Evolutionary conservation across 2,113 vertebrate genomes (phyloP), one percentile per base, ranked within the genome.

Genomic region (Cebidichthys violaceus): DNA sequence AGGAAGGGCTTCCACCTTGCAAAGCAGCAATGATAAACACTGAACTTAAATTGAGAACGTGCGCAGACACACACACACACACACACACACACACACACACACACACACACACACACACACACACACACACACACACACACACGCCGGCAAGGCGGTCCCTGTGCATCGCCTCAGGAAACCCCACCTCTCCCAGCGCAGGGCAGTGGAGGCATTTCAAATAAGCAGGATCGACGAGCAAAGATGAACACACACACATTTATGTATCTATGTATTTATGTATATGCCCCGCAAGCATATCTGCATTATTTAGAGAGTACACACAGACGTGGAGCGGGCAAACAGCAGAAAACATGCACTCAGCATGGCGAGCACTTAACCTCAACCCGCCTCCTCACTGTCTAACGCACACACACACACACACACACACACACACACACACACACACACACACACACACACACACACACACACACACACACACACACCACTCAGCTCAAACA

Each of bases 1-100:
- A 80, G 66, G 73, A 45, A 17, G 70, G 3, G 61, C 20, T 52
- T 79, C 55, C 62, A 64, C 80, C 75, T 85, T 78, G 80, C 33
- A 50, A 47, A 84, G 87, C 27, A 62, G 65, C 72, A 29, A 88
- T 84, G 86, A 94, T 92, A 88, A 92, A 93, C 91, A 90, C 91
- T 84, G 84, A 90, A 67, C 41, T 4, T 24, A n/a, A 14, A 59
- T 22, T 33, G 5, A 4, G 18, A 1, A n/a, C 10, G 11, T 1
- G n/a, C n/a, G n/a, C n/a, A n/a, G n/a, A 41, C 35, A 2, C 54
- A 43, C 52, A 14, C 1, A 6, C 31, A 39, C 27, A 41, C 35
- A 2, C 54, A 43, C 52, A 14, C 1, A 6, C 31, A 39, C 27
- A 41, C 35, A 2, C 54, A 43, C 52, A 14, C 1, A 6, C 31